Evolutionary conservation across 2,797 vertebrate genomes (phyloP).

Genomic region (Chelonia mydas): DNA sequence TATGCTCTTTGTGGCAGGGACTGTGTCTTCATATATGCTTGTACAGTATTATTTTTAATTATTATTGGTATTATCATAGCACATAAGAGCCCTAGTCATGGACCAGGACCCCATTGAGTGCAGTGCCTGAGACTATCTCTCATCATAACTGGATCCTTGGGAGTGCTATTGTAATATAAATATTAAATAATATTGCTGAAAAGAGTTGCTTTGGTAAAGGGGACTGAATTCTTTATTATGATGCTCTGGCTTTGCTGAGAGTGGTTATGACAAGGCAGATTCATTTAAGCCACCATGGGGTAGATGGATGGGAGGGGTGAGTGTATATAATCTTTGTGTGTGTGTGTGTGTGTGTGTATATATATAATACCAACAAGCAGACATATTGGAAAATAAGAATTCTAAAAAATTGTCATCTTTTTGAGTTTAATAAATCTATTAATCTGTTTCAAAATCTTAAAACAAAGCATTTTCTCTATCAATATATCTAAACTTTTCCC

Average conservation of each 20-base stretch:
- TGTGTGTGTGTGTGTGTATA: too few relatives aligned
- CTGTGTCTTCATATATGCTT: accelerated
- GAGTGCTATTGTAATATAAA: not conserved
- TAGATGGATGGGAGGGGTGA: not conserved
- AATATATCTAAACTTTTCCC: not conserved
- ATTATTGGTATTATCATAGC: not conserved
- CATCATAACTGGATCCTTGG: not conserved
- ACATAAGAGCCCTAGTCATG: not conserved
- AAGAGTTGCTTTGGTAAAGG: not conserved
- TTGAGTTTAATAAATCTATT: not conserved
- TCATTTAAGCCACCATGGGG: not conserved
- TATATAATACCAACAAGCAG: not conserved
- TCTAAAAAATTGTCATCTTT: too few relatives aligned
- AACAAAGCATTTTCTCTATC: not conserved
- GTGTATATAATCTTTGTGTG: not conserved
- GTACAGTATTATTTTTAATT: not conserved
- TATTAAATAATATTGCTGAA: slow-evolving; percentile 1
- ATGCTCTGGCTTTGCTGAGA: not conserved
- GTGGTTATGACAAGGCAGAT: not conserved
- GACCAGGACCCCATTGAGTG: not conserved
- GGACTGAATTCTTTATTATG: not conserved
- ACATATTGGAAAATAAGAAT: not conserved
- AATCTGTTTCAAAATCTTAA: not conserved
- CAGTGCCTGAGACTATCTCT: not conserved
- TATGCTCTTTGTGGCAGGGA: accelerated